These are phyloP conservation scores for Acanthopleura granulata DNA, from an alignment of 2,888 invertebrate genomes.

Conservation along the genomic window DNA sequence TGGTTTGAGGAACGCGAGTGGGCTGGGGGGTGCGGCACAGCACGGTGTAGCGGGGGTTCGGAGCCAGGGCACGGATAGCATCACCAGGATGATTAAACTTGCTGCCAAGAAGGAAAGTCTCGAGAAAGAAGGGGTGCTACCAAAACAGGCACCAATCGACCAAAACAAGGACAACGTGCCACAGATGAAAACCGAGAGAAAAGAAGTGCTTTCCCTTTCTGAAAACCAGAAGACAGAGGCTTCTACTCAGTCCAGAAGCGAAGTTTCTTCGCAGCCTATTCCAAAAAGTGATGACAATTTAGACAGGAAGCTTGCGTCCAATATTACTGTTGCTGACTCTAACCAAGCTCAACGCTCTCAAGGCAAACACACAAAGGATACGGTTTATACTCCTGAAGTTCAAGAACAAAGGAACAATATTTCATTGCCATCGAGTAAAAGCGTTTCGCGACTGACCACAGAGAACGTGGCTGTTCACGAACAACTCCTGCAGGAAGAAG, in stretches of 20 bases:
- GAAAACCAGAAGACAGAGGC: background rate
- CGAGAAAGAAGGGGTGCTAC: conserved; percentile 9
- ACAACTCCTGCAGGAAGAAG: background rate
- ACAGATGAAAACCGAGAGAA: background rate
- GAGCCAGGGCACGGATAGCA: background rate
- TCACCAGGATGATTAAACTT: background rate
- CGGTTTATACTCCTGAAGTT: background rate
- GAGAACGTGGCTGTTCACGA: conserved; percentile 10
- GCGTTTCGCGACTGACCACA: background rate
- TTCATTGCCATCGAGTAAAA: background rate
- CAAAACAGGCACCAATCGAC: background rate
- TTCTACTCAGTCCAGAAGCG: background rate
- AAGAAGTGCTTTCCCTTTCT: background rate
- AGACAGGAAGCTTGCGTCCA: background rate
- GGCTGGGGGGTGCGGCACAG: background rate
- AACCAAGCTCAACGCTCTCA: background rate
- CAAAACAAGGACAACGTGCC: background rate
- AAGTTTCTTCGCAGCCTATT: background rate
- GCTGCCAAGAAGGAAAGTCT: background rate
- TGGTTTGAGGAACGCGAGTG: background rate
- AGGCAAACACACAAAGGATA: background rate
- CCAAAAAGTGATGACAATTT: background rate
- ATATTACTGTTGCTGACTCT: background rate
- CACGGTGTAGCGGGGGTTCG: background rate
- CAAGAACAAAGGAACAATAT: background rate